Base-by-base conservation (phyloP, 2,888 invertebrate species). In the Ptychoptera albimana region DNA sequence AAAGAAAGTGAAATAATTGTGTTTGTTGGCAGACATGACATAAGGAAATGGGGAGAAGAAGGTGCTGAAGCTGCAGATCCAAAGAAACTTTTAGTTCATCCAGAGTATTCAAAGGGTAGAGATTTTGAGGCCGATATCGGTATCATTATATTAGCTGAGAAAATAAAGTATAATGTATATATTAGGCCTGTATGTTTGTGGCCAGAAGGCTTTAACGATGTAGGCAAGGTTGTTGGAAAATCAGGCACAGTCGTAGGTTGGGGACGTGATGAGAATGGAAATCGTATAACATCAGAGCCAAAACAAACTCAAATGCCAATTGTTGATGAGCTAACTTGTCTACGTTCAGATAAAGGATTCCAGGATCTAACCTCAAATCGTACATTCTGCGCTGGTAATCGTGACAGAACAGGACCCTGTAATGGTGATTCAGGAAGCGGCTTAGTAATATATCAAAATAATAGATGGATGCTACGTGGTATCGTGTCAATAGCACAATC, bases 401-500 rank as follows among this genome's bases (percentile, higher is more conserved):
- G 52, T 4, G 55, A 60, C 45, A 36, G 55, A 2, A 54, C 53
- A 4, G 63, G 55, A 15, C 56, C 58, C 11, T 63, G 62, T 47
- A 53, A 55, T 2, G 66, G 63, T 2, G 81, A 77, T 55, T 85
- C 77, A 14, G 86, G 86, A 10, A 58, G 58, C 6, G 71, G 70
- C 0, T 61, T 77, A 12, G 60, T 72, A 47, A 59, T 76, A 45
- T 55, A 58, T 32, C 55, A 53, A 45, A 62, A 63, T 45, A 62
- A 61, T 37, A 60, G 59, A 44, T 73, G 70, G 69, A 56, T 58
- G 48, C 53, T 73, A 11, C 58, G 69, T 35, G 73, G 73, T 4
- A 64, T 67, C 8, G 70, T 72, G 10, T 62, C 69, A 0, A 45
- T 70, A 7, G 56, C 60, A 1, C n/a, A 13, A 12, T 56, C 58